A percentile compares a stretch with the other conserved stretches of the same genome.
Conservation (phyloP, 2,113 vertebrate species). For the Mionectes macconnelli region DNA sequence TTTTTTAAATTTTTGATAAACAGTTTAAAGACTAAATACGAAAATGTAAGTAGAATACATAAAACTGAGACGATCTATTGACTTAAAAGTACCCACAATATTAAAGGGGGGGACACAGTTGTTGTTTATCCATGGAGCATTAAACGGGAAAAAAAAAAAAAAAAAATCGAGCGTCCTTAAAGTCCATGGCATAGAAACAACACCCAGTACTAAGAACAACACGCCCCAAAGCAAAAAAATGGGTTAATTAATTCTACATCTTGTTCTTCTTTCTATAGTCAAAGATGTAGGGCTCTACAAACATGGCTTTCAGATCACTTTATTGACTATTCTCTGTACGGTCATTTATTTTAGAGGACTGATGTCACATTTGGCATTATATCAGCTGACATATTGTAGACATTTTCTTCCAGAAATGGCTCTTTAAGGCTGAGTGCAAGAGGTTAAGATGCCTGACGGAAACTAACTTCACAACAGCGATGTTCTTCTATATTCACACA, state of each 20-base stretch:
- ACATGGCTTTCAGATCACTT: slow-evolving; percentile 83
- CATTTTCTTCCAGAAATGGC: slow-evolving; percentile 77
- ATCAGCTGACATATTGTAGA: slow-evolving; percentile 81
- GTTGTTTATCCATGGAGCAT: background rate
- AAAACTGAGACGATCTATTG: background rate
- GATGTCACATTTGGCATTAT: slow-evolving; percentile 79
- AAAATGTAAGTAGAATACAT: background rate
- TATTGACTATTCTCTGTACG: slow-evolving; percentile 83
- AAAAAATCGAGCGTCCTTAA: background rate
- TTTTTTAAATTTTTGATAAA: background rate
- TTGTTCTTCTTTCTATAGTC: slow-evolving; percentile 44
- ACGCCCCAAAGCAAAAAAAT: slow-evolving; percentile 52
- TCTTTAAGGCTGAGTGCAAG: slow-evolving; percentile 79
- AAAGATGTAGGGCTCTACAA: slow-evolving; percentile 71
- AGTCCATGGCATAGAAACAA: background rate
- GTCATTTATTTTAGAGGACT: slow-evolving; percentile 83
- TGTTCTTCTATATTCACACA: slow-evolving; percentile 27
- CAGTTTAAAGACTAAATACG: background rate
- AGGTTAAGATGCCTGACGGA: slow-evolving; percentile 79
- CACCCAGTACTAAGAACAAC: slow-evolving; percentile 9
- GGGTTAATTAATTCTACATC: slow-evolving; percentile 71
- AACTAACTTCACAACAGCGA: slow-evolving; percentile 50
- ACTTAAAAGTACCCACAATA: background rate
- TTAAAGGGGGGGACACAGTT: background rate
- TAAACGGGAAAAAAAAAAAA: too few species aligned